phyloP scores from a whole-genome alignment of 2,113 vertebrate species.

The Gopherus evgoodei region DNA sequence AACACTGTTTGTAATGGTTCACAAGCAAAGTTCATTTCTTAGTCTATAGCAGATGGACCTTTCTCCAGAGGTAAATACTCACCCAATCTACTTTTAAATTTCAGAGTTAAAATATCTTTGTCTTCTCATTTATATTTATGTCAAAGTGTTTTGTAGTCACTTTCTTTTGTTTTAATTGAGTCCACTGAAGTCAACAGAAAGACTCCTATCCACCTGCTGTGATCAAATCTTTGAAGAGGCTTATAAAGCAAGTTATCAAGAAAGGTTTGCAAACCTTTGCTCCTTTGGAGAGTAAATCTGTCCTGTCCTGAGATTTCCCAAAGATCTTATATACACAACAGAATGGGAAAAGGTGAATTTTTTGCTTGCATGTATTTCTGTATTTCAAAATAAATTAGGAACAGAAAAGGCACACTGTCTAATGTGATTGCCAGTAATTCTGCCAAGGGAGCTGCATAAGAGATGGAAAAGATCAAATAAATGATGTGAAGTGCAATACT shows the following conservation, averaged over 20 bases:
- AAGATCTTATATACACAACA: not conserved
- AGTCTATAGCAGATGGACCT: not conserved
- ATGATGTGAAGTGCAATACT: not conserved
- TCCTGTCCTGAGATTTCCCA: not conserved
- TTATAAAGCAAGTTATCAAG: not conserved
- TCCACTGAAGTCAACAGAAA: not conserved
- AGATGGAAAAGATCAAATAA: slow-evolving; percentile 19
- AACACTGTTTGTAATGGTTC: not conserved
- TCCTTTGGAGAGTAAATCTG: not conserved
- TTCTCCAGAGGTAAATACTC: not conserved
- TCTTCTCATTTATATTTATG: not conserved
- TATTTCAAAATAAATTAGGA: not conserved
- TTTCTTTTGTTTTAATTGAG: not conserved
- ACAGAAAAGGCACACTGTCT: not conserved
- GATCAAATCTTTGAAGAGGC: not conserved
- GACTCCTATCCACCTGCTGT: not conserved
- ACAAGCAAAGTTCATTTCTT: not conserved
- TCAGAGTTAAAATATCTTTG: not conserved
- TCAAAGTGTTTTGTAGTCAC: not conserved
- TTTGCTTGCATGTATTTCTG: not conserved
- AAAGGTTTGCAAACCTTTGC: not conserved
- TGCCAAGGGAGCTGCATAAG: not conserved
- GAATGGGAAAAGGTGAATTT: not conserved
- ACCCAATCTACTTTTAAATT: not conserved
- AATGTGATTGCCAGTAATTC: slow-evolving; percentile 11